Percentiles rank a stretch among this genome's conserved stretches.
Conservation (phyloP, 2,888 invertebrate genomes). For the Trissolcus brochymenae region DNA sequence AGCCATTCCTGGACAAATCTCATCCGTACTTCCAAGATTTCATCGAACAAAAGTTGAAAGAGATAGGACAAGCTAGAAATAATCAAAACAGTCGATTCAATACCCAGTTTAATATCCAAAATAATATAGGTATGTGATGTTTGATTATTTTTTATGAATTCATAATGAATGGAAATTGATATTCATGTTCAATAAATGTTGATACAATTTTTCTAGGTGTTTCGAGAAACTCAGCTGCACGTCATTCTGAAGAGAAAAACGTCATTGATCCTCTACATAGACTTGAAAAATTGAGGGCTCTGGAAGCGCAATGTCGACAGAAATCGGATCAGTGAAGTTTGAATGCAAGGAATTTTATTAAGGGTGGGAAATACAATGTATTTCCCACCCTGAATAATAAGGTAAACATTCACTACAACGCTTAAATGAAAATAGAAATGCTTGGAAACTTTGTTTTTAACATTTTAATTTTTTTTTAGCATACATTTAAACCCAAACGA, state of each 20-base stretch:
- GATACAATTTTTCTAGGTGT: conserved; percentile 6
- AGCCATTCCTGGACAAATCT: conserved; percentile 89
- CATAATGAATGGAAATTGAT: not conserved
- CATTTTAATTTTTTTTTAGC: conserved; percentile 13
- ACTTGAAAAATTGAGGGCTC: conserved; percentile 71
- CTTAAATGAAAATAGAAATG: too few species aligned
- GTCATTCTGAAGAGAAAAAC: conserved; percentile 65
- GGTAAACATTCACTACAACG: conserved; percentile 1
- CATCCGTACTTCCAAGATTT: conserved; percentile 92
- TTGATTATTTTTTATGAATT: not conserved
- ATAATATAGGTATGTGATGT: conserved; percentile 61
- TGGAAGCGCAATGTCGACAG: conserved; percentile 70
- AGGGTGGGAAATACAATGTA: conserved; percentile 14
- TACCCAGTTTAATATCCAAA: conserved; percentile 67
- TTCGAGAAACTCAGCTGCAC: conserved; percentile 56
- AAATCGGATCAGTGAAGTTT: conserved; percentile 66
- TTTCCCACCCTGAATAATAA: conserved; percentile 45
- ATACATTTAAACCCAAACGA: conserved; percentile 43
- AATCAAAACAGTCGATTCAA: conserved; percentile 67
- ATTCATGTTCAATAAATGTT: not conserved
- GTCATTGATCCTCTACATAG: conserved; percentile 72
- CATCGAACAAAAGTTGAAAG: conserved; percentile 86
- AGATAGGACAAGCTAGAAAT: conserved; percentile 78
- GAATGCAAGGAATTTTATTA: not conserved
- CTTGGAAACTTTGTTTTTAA: too few species aligned